phyloP scores from a whole-genome alignment of 2,797 vertebrate genomes.

The Coluber constrictor region DNA sequence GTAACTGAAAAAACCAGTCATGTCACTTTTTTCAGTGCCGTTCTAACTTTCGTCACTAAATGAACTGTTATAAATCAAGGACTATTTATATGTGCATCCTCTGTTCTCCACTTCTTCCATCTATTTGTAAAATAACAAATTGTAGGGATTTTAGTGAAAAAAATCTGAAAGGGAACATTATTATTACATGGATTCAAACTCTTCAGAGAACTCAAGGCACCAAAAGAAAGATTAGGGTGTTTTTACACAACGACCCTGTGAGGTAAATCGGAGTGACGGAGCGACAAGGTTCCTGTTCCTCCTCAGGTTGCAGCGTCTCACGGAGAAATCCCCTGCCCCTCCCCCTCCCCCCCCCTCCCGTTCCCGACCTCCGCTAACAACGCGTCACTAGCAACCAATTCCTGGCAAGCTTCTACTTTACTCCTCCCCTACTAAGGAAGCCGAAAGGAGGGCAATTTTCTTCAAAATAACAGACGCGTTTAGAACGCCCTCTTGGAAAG shows the following conservation, averaged over 20 bases:
- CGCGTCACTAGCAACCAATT: neutral
- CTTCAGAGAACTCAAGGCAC: neutral
- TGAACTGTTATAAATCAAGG: too few relatives aligned
- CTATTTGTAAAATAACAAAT: neutral
- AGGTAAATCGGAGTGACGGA: neutral
- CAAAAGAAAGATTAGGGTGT: neutral
- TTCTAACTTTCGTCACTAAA: too few relatives aligned
- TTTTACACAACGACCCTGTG: neutral
- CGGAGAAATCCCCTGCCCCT: too few relatives aligned
- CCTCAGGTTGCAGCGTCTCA: neutral
- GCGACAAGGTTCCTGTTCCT: neutral
- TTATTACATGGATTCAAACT: neutral
- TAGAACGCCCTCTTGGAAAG: neutral
- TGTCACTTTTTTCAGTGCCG: too few relatives aligned
- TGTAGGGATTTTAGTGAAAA: neutral
- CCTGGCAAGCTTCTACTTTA: too few relatives aligned
- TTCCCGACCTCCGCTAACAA: neutral
- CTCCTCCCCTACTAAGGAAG: neutral
- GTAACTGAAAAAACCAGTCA: too few relatives aligned
- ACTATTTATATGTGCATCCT: neutral
- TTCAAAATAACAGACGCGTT: neutral
- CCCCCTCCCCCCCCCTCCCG: accelerated
- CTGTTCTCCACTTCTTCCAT: neutral
- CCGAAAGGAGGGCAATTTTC: neutral
- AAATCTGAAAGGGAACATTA: neutral